Base-by-base conservation (phyloP, 2,888 invertebrate genomes). In the Melipona beecheii region DNA sequence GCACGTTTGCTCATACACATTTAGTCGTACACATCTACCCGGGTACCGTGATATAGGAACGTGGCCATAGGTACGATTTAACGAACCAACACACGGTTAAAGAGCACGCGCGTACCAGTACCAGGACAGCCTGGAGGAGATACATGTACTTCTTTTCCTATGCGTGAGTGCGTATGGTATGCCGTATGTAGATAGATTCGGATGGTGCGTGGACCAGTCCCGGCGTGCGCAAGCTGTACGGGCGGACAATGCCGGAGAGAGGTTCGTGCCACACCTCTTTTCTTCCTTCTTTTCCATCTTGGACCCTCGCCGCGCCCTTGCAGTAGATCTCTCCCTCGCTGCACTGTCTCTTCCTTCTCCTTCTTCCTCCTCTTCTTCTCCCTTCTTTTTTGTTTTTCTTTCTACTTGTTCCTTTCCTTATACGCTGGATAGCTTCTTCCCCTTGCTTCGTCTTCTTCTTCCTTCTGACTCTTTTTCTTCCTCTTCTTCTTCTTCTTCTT, bases 261-360 rank as follows among this genome's bases (percentile, higher is more conserved):
- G 90, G 90, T 90, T 87, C 87, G 87, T 91, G 92, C 93, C 93
- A 93, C 93, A 93, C 93, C 93, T 93, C 92, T 93, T 93, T 92
- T 92, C 93, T 92, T 91, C 91, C 91, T 91, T 91, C 89, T 89
- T 90, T 92, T 90, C 90, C 90, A 88, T 90, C 90, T 89, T 85
- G 87, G 86, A 86, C 84, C 89, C 90, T 89, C 86, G 92, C 88
- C 90, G 91, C 92, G 91, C 91, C 91, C 91, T 91, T 91, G 88
- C 89, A 78, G 76, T 84, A 81, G 81, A 86, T 81, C 79, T 87
- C 84, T 76, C 83, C 76, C 84, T 86, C 79, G 69, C 76, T 52
- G 50, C 73, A 75, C 65, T 83, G 81, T 77, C 50, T 76, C 49
- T 72, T 31, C 43, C 70, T 62, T 64, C 31, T 36, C 56, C 21